Evolutionary conservation across 2,888 invertebrate genomes (phyloP).

Genomic region (Drosophila nigritarsus): DNA sequence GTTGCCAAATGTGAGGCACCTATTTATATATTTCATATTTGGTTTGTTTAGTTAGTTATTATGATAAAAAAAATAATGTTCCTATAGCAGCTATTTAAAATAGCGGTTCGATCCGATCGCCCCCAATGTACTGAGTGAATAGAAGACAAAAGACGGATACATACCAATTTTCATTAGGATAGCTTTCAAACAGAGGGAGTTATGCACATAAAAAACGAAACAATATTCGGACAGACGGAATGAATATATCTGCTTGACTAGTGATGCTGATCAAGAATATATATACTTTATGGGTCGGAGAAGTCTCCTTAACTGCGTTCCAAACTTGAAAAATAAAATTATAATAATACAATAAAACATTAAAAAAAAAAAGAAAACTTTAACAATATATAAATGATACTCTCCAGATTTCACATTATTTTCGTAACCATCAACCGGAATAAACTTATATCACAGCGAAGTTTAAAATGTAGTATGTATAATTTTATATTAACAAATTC

Average conservation of each 20-base stretch:
- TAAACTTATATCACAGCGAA: background rate
- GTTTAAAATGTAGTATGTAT: background rate
- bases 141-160: background rate
- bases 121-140: background rate
- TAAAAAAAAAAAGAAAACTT: slow-evolving; percentile 5
- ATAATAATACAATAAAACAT: background rate
- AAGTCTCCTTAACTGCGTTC: background rate
- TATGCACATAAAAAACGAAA: background rate
- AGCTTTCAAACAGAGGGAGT: background rate
- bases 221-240: background rate
- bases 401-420: slow-evolving; percentile 11
- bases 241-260: background rate
- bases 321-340: background rate
- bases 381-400: slow-evolving; percentile 10
- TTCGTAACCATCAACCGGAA: background rate
- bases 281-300: background rate
- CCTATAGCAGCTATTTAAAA: background rate
- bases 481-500: slow-evolving; percentile 8
- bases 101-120: background rate
- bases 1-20: background rate
- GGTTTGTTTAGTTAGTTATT: background rate
- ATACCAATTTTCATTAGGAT: background rate
- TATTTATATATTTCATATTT: too few species aligned
- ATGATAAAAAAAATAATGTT: background rate
- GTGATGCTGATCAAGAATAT: background rate